Conservation (phyloP, 2,113 vertebrate genomes). For the Vulpes vulpes region DNA sequence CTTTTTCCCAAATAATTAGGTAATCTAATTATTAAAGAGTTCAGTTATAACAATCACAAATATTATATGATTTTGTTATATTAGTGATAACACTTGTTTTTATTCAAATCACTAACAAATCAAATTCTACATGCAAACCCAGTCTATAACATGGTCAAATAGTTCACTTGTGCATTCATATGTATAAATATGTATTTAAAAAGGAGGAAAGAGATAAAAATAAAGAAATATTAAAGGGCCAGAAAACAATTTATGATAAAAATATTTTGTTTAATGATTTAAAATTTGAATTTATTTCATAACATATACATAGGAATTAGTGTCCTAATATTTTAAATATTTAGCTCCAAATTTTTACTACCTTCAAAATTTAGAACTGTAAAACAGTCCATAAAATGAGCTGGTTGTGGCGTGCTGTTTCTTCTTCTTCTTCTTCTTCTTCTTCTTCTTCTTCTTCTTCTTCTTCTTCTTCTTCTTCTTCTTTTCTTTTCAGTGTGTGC, state of each 20-base stretch:
- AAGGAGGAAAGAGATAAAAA: not conserved
- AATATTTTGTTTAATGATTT: not conserved
- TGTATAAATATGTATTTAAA: not conserved
- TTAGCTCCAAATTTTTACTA: not conserved
- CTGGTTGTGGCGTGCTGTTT: no score
- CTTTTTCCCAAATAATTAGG: not conserved
- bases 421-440: no score
- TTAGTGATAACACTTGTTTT: not conserved
- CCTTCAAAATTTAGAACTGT: not conserved
- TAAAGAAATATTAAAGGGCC: not conserved
- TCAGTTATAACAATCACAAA: not conserved
- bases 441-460: no score
- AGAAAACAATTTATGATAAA: not conserved
- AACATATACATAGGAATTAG: not conserved
- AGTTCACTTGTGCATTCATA: not conserved
- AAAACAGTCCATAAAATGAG: not conserved
- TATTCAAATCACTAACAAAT: not conserved
- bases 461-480: no score
- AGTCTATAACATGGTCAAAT: not conserved
- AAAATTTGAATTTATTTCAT: not conserved
- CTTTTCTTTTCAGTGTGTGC: no score
- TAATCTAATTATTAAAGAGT: not conserved
- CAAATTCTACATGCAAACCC: not conserved
- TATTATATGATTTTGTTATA: not conserved
- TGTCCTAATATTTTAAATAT: not conserved